A percentile compares a stretch with the other conserved stretches of the same genome.
These are phyloP conservation scores for Tholera decimalis DNA, from an alignment of 2,888 invertebrate genomes.

Conservation along the genomic window DNA sequence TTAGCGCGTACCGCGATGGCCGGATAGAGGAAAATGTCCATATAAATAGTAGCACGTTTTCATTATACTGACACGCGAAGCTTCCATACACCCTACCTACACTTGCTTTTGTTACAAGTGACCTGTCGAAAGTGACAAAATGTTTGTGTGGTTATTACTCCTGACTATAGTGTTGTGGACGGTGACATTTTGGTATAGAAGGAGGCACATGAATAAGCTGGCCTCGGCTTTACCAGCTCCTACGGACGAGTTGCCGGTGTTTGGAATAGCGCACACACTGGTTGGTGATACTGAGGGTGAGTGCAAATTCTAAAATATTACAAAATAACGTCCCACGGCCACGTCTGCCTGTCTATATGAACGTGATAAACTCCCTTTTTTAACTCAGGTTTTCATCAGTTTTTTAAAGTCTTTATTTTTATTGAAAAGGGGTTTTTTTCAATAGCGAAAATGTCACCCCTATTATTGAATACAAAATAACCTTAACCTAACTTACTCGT, in stretches of 20 bases:
- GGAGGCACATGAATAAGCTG: conserved; percentile 78
- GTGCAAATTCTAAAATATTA: too few species aligned
- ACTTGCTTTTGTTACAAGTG: conserved; percentile 33
- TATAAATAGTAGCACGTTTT: conserved; percentile 54
- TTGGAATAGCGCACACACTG: conserved; percentile 77
- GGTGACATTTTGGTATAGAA: conserved; percentile 72
- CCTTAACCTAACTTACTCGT: too few species aligned
- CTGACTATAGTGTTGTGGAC: conserved; percentile 69
- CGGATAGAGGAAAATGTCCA: conserved; percentile 50
- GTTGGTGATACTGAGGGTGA: conserved; percentile 79
- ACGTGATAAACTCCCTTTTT: too few species aligned
- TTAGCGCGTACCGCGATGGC: conserved; percentile 64
- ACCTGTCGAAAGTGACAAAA: conserved; percentile 52
- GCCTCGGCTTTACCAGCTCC: conserved; percentile 71
- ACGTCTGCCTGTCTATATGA: too few species aligned
- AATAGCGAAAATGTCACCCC: too few species aligned
- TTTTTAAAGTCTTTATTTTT: too few species aligned
- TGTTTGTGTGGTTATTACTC: conserved; percentile 76
- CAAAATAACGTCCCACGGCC: too few species aligned
- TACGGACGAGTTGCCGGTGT: conserved; percentile 70
- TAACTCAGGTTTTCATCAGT: too few species aligned
- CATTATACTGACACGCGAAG: conserved; percentile 41
- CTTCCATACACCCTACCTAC: conserved; percentile 11
- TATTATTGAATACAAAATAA: too few species aligned
- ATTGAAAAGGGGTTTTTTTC: too few species aligned